Base-by-base conservation (phyloP, 2,113 vertebrate genomes). In the Nyctibius bracteatus region DNA sequence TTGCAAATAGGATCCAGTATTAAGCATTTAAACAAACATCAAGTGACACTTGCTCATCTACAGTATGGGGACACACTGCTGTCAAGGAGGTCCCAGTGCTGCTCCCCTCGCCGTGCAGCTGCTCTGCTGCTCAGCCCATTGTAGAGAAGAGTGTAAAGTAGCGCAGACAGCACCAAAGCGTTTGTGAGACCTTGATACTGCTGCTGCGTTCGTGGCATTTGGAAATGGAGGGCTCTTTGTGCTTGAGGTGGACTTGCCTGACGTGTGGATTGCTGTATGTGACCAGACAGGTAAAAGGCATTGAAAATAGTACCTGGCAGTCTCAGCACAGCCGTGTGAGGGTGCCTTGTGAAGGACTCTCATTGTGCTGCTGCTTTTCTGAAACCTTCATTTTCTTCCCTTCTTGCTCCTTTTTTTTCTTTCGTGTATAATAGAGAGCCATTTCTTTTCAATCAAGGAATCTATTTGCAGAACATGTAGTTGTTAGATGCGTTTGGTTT, bases 391-490 rank as follows among this genome's bases (percentile, higher is more conserved):
- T 63, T 72, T 43, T 52, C 51, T 5, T 28, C 14, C 18, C 41
- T 62, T 43, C 59, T 83, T 58, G 14, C 10, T 70, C 63, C 14
- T 14, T 47, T 24, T 24, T 46, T 80, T 39, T 63, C 12, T 37
- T 57, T 31, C 4, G 1, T 25, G 14, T 81, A 73, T 70, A 84
- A 82, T 51, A 81, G 68, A 43, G 46, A 55, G 11, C 28, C 41
- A 12, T 83, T 62, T 84, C 83, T 95, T 88, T 88, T 91, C 91
- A 88, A 84, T 88, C 75, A 85, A 73, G 70, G 79, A 66, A 72
- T 90, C 91, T 95, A 81, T 94, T 95, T 94, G 87, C 77, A 92
- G 95, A 88, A 37, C 75, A 62, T 83, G 65, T 28, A 28, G 81
- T 66, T 52, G 74, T 67, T 89, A 66, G 71, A 55, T 91, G 88